phyloP scores from a whole-genome alignment of 2,888 invertebrate genomes.

The Epistrophella euchroma region DNA sequence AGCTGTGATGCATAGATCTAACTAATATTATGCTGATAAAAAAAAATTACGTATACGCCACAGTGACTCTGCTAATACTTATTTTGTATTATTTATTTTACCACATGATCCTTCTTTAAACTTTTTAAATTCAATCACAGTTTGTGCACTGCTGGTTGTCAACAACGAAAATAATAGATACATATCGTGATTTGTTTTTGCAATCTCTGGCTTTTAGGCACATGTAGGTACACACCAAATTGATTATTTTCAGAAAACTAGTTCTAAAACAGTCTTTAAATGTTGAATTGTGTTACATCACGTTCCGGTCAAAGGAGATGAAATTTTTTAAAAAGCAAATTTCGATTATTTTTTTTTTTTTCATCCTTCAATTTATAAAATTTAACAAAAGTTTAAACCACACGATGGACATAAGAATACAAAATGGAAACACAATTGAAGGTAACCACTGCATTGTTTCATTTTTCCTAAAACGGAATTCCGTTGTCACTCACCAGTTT shows the following conservation, averaged over 20 bases:
- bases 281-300: background rate
- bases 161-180: background rate
- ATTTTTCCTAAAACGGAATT: constrained; percentile 54
- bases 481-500: constrained; percentile 72
- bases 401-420: constrained; percentile 9
- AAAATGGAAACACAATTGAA: constrained; percentile 32
- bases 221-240: too few species aligned
- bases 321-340: background rate
- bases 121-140: too few species aligned
- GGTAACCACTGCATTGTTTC: background rate
- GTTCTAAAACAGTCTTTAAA: background rate
- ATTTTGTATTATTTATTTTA: too few species aligned
- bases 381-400: constrained; percentile 22
- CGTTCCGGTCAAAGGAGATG: background rate
- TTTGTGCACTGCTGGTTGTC: too few species aligned
- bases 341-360: background rate
- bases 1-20: too few species aligned
- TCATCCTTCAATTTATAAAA: constrained; percentile 11
- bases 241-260: too few species aligned
- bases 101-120: too few species aligned
- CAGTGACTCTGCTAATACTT: too few species aligned
- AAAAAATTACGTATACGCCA: too few species aligned
- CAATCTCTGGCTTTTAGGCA: too few species aligned
- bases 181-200: background rate
- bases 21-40: too few species aligned